Evolutionary conservation across 2,113 vertebrate genomes (phyloP).

Genomic region (Plecotus auritus): DNA sequence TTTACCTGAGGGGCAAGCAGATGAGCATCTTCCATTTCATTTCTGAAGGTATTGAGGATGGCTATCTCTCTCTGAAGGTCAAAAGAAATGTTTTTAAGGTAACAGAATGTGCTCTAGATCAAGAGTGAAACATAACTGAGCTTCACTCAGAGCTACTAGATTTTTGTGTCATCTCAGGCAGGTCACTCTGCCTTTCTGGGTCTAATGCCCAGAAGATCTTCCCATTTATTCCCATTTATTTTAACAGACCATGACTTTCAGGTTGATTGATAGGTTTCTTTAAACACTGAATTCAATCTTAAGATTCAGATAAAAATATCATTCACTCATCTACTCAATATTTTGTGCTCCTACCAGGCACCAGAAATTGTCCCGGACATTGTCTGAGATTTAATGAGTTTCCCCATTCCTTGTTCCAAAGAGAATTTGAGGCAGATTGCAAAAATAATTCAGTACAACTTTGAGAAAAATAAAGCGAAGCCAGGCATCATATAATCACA

Average conservation of each 20-base stretch:
- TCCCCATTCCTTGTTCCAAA: not conserved
- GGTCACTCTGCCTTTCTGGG: not conserved
- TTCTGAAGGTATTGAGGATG: not conserved
- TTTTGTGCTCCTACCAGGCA: not conserved
- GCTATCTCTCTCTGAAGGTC: not conserved
- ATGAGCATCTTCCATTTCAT: not conserved
- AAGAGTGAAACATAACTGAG: not conserved
- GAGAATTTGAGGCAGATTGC: not conserved
- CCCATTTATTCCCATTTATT: not conserved
- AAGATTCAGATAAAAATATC: constrained; percentile 14
- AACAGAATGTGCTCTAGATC: not conserved
- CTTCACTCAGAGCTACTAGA: not conserved
- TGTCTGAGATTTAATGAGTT: not conserved
- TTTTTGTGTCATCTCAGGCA: not conserved
- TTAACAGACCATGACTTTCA: not conserved
- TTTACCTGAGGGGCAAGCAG: not conserved
- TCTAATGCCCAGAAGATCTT: not conserved
- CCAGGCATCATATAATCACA: not conserved
- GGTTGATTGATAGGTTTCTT: not conserved
- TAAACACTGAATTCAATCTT: not conserved
- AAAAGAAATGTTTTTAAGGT: not conserved
- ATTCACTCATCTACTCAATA: not conserved
- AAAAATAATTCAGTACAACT: not conserved
- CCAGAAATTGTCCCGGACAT: not conserved
- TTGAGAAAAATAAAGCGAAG: constrained; percentile 22